phyloP scores from a whole-genome alignment of 2,797 vertebrate genomes.

The Novumbra hubbsi region DNA sequence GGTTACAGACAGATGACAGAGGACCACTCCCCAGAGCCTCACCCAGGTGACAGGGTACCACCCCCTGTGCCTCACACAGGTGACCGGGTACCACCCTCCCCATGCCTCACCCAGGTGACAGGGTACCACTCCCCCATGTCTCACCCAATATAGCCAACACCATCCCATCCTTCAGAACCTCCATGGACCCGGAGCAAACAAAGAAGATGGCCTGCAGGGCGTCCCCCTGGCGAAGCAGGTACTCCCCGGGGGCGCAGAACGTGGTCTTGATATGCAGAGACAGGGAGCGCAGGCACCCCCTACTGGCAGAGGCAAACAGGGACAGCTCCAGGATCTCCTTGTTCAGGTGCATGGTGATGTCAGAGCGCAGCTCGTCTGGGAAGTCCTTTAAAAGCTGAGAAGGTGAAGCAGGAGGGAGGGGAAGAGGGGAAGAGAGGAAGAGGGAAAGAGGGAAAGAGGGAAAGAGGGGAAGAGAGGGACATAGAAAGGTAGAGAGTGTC shows the following conservation, averaged over 20 bases:
- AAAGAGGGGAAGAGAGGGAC: not conserved
- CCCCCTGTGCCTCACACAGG: slow-evolving; percentile 70
- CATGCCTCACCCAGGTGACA: not conserved
- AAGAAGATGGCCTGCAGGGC: slow-evolving; percentile 97
- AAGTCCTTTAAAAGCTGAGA: slow-evolving; percentile 94
- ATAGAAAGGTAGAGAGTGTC: slow-evolving; percentile 1
- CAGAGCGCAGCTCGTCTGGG: slow-evolving; percentile 93
- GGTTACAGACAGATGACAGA: not conserved
- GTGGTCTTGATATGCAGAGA: slow-evolving; percentile 98
- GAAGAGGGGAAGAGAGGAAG: not conserved
- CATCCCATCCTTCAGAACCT: slow-evolving; percentile 94
- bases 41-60: not conserved
- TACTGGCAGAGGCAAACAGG: slow-evolving; percentile 91
- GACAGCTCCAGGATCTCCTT: slow-evolving; percentile 97
- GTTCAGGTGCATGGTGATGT: slow-evolving; percentile 98
- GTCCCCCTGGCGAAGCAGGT: slow-evolving; percentile 92
- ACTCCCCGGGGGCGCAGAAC: slow-evolving; percentile 96
- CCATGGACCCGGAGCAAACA: slow-evolving; percentile 98
- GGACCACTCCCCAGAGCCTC: not conserved
- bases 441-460: not conserved
- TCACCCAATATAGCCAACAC: slow-evolving; percentile 93
- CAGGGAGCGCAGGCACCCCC: slow-evolving; percentile 94
- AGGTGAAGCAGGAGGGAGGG: not conserved
- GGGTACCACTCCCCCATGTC: not conserved
- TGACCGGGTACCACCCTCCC: not conserved